phyloP scores from a whole-genome alignment of 2,113 vertebrate species.

The Neotoma lepida region DNA sequence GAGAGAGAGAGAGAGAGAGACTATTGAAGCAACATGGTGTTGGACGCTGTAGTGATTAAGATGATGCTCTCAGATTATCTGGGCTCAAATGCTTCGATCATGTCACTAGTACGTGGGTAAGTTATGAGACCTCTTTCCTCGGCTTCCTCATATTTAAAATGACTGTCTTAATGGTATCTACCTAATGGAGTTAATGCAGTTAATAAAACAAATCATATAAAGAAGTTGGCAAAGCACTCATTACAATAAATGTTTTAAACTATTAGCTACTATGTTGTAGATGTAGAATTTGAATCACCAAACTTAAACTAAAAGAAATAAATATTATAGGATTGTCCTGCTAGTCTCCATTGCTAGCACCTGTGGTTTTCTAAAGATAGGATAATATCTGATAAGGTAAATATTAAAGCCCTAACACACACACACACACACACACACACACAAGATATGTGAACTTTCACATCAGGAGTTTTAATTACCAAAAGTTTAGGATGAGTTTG shows the following conservation, averaged over 20 bases:
- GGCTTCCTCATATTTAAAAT: not conserved
- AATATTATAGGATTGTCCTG: not conserved
- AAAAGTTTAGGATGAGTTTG: not conserved
- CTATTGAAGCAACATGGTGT: not conserved
- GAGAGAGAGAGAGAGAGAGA: too few species aligned
- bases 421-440: not conserved
- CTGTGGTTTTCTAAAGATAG: not conserved
- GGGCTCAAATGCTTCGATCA: not conserved
- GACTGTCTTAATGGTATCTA: not conserved
- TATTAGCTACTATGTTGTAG: not conserved
- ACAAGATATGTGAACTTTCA: not conserved
- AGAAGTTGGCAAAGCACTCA: not conserved
- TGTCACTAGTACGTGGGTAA: not conserved
- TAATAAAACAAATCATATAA: not conserved
- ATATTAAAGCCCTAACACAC: not conserved
- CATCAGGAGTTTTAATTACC: not conserved
- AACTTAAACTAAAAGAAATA: constrained; percentile 8
- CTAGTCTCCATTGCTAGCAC: not conserved
- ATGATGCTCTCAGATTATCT: not conserved
- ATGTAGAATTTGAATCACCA: not conserved
- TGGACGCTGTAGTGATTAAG: not conserved
- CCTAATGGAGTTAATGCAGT: not conserved
- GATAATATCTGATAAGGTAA: not conserved
- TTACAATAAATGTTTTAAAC: not conserved
- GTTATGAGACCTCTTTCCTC: not conserved